Evolutionary conservation across 2,797 vertebrate genomes (phyloP), one percentile per base, ranked within the genome.

Genomic region (Lepilemur ruficaudatus): DNA sequence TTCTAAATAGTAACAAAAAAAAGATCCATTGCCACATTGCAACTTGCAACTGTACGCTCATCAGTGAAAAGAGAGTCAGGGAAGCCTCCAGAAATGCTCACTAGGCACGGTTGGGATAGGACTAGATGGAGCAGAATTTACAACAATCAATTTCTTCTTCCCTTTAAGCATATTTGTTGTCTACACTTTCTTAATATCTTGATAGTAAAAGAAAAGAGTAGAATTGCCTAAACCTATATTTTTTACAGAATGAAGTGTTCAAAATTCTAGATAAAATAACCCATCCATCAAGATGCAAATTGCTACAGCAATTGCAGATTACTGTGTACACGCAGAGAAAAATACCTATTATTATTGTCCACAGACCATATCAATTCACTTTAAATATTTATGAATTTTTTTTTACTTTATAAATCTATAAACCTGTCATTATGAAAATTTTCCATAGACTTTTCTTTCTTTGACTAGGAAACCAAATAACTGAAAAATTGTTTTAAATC

Each of bases 261-360:
- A 92, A 97, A 98, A 96, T 94, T 67, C 83, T 88, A 97, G 48
- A 75, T 97, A 88, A 98, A 98, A 95, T 72, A 92, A 4, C 48
- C 75, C 80, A 94, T 85, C 30, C 67, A 87, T 93, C 83, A 96
- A 94, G 52, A 67, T 93, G 81, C 28, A 97, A 95, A 96, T 88
- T 97, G 52, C 86, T 67, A 38, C 0, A 90, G 65, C 20, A 91
- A 87, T 65, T 94, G 52, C 22, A 92, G 35, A 93, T 86, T 84
- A 89, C 35, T 89, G 32, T 57, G 13, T 61, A 69, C 72, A 91
- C 18, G 81, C 84, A 92, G 75, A 92, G 72, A 94, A 84, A 96
- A 96, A 95, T 90, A 46, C 89, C 80, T 91, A 75, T 97, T 95
- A 89, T 97, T 93, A 93, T 30, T 89, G 88, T 50, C 69, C 43